Conservation (phyloP, 2,888 invertebrate genomes). For the Idaea dimidiata region DNA sequence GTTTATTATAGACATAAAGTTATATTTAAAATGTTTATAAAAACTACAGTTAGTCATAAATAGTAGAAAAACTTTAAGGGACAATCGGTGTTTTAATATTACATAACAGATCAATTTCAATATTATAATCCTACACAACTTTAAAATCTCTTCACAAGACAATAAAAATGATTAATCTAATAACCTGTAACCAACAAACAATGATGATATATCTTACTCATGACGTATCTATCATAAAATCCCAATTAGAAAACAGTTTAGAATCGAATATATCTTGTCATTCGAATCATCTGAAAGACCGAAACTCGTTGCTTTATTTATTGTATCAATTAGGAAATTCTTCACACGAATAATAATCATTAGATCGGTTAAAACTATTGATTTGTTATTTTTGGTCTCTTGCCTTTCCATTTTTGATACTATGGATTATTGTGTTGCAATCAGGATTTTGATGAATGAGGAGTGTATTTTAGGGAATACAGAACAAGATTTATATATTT, state of each 20-base stretch:
- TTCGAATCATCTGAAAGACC: constrained; percentile 64
- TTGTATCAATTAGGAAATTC: constrained; percentile 71
- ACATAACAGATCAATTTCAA: background rate
- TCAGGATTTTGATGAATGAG: no score
- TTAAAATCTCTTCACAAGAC: background rate
- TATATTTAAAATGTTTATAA: background rate
- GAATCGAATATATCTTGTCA: constrained; percentile 63
- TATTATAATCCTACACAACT: background rate
- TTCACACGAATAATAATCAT: constrained; percentile 57
- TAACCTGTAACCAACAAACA: constrained; percentile 49
- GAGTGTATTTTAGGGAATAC: no score
- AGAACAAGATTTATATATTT: no score
- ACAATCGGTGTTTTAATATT: background rate
- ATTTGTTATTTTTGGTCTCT: constrained; percentile 17
- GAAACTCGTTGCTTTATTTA: constrained; percentile 63
- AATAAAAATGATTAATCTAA: constrained; percentile 30
- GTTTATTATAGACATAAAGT: background rate
- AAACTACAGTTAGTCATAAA: background rate
- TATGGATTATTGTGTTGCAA: no score
- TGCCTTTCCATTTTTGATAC: background rate
- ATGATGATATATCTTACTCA: constrained; percentile 38
- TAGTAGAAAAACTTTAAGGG: no score
- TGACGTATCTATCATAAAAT: constrained; percentile 51
- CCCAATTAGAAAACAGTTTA: constrained; percentile 62
- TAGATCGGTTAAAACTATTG: constrained; percentile 27